Conservation (phyloP, 1,140 invertebrate species). For the Tetragonula clypearis region DNA sequence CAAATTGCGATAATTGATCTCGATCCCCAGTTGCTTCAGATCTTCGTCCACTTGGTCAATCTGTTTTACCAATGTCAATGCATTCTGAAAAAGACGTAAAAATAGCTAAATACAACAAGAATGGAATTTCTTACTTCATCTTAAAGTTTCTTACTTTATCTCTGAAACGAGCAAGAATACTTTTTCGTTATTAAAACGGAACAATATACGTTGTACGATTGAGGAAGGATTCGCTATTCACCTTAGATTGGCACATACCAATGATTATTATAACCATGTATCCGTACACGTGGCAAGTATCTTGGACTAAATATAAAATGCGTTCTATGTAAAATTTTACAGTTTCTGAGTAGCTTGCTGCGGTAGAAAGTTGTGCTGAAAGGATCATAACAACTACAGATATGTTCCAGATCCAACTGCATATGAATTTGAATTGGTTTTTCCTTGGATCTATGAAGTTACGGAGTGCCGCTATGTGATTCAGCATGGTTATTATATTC, state of each 20-base stretch:
- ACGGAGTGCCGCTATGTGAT: neutral
- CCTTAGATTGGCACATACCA: constrained; percentile 42
- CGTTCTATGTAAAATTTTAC: neutral
- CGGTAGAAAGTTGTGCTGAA: too few species aligned
- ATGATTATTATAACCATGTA: neutral
- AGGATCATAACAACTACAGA: too few species aligned
- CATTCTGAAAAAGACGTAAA: neutral
- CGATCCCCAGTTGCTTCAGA: constrained; percentile 17
- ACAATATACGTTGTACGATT: too few species aligned
- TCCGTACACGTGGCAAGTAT: neutral
- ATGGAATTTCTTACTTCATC: too few species aligned
- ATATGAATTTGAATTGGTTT: neutral
- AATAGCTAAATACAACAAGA: too few species aligned
- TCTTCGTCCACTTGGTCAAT: constrained; percentile 38
- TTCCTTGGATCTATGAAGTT: neutral
- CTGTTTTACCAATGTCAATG: neutral
- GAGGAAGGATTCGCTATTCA: neutral
- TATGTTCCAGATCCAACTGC: neutral
- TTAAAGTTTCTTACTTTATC: too few species aligned
- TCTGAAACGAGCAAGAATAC: too few species aligned
- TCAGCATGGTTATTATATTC: neutral
- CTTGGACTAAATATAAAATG: neutral
- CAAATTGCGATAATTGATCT: neutral
- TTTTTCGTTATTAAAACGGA: too few species aligned
- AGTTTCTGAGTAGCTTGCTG: too few species aligned